Conservation (phyloP, 2,888 invertebrate species). For the Pollenia labialis region DNA sequence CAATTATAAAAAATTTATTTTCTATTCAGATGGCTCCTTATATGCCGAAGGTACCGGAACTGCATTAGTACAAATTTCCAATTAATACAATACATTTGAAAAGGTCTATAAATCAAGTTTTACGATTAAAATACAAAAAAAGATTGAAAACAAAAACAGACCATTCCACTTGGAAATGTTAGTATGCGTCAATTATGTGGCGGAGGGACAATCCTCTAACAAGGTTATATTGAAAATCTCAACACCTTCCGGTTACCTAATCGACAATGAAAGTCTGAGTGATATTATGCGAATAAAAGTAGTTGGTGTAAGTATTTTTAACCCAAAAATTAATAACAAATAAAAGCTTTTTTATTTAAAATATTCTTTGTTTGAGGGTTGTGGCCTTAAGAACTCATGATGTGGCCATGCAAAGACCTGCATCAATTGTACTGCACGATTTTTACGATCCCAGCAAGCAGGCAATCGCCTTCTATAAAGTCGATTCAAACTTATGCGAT, state of each 20-base stretch:
- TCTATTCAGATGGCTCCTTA: conserved; percentile 77
- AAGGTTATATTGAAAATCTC: conserved; percentile 95
- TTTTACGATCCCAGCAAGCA: conserved; percentile 91
- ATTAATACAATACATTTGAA: conserved; percentile 93
- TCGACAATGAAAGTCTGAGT: conserved; percentile 90
- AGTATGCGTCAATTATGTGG: conserved; percentile 89
- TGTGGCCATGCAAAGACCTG: conserved; percentile 94
- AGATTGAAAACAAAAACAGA: conserved; percentile 84
- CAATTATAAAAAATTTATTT: too few relatives aligned
- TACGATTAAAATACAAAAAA: too few relatives aligned
- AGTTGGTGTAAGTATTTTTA: conserved; percentile 78
- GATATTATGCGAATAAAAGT: conserved; percentile 85
- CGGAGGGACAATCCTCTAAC: conserved; percentile 87
- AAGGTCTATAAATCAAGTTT: too few relatives aligned
- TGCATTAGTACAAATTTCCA: conserved; percentile 90
- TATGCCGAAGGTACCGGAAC: conserved; percentile 92
- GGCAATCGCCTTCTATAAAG: conserved; percentile 79
- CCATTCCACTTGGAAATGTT: conserved; percentile 92
- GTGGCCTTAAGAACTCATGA: conserved; percentile 92
- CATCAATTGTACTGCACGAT: conserved; percentile 93
- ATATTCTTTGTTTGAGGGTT: conserved; percentile 94
- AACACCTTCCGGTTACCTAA: conserved; percentile 94
- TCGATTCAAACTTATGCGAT: conserved; percentile 87
- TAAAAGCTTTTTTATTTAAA: too few relatives aligned
- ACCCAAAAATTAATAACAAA: background rate